Base-by-base conservation (phyloP, 2,797 vertebrate species). In the Sebastes iracundus region DNA sequence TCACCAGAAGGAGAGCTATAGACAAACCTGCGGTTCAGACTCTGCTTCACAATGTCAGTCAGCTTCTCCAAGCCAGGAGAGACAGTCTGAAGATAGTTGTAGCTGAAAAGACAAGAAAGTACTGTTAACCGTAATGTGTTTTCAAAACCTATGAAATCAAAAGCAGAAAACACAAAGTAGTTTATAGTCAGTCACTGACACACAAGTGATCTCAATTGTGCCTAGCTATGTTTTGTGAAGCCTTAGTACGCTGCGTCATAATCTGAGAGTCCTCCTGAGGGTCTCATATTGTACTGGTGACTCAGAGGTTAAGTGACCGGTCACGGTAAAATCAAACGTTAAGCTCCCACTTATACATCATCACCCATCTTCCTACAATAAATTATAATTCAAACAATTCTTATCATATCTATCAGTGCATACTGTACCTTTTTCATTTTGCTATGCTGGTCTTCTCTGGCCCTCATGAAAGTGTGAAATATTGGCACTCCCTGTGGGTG, bases 41-140 rank as follows among this genome's bases (percentile, higher is more conserved):
- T 97, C 74, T 93, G 95, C 89, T 94, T 96, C 67, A 98, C 98
- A 58, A 97, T 95, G 5, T 99, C 97, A 0, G 96, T 97, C 90
- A 99, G 94, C 84, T 92, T 96, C 56, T 98, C 96, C 92, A 99
- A 94, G 52, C 98, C 97, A 0, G 96, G 96, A 65, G 95, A 96
- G 13, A 84, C 83, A 0, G 96, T 95, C 61, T 96, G 95, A 83
- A 99, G 95, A 89, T 96, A 92, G 89, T 98, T 97, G 89, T 97
- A 99, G 89, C 98, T 99, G 93, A 5, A 88, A 93, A 86, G 49
- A 82, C 7, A 73, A 68, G 25, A 84, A 22, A 49, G 33, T 30
- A 53, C 7, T 55, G 62, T 89, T 62, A 86, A 64, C 16, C 14
- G 6, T 6, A 1, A 1, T 27, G 20, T 10, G n/a, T 53, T 63